phyloP scores from a whole-genome alignment of 2,113 vertebrate species.

The Rhinolophus ferrumequinum region DNA sequence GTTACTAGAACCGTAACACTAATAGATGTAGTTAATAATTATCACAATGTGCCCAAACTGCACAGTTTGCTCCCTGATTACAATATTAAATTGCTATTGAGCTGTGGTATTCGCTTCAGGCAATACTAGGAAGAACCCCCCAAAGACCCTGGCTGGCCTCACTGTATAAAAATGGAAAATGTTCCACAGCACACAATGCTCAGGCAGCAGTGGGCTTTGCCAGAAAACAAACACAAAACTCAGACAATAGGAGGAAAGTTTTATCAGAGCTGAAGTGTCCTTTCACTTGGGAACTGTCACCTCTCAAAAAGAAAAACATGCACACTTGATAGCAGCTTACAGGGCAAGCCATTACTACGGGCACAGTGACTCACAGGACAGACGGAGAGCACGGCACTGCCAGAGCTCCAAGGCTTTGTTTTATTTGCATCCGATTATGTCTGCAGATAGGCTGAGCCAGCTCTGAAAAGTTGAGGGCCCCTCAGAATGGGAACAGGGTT shows the following conservation, averaged over 20 bases:
- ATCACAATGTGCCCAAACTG: conserved; percentile 87
- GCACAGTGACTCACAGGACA: conserved; percentile 70
- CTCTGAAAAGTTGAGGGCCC: conserved; percentile 73
- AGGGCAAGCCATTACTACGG: conserved; percentile 80
- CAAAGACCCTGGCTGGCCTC: conserved; percentile 86
- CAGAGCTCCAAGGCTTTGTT: conserved; percentile 76
- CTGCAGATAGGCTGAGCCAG: conserved; percentile 66
- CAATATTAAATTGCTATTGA: conserved; percentile 89
- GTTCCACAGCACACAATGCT: conserved; percentile 79
- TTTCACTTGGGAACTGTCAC: conserved; percentile 87
- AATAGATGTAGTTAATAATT: conserved; percentile 90
- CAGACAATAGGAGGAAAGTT: conserved; percentile 87
- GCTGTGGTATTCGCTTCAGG: conserved; percentile 88
- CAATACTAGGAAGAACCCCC: conserved; percentile 87
- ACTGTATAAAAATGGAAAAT: conserved; percentile 82
- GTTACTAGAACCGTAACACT: conserved; percentile 87
- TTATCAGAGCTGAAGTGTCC: conserved; percentile 86
- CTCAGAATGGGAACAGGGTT: conserved; percentile 45
- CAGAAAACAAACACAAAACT: conserved; percentile 87
- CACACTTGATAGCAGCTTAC: conserved; percentile 75
- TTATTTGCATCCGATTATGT: conserved; percentile 78
- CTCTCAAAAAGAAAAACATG: conserved; percentile 79
- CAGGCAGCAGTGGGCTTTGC: conserved; percentile 84
- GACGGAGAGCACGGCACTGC: conserved; percentile 63
- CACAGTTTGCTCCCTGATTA: conserved; percentile 90